These are phyloP conservation scores for Drosophila malerkotliana DNA, from an alignment of 1,140 invertebrate species.

Conservation along the genomic window DNA sequence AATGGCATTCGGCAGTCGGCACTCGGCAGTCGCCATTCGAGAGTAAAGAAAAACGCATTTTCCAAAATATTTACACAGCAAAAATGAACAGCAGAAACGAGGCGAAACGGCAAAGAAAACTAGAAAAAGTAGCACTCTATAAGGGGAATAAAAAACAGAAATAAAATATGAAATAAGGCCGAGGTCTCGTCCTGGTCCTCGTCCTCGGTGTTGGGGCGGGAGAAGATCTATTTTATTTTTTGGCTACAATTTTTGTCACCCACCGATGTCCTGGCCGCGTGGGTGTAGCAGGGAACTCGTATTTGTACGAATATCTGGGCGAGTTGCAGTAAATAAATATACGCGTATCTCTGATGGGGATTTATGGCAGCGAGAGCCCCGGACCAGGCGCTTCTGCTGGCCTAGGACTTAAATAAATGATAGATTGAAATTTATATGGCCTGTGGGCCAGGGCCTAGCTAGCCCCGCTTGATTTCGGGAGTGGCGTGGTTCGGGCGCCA, in stretches of 20 bases:
- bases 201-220: background rate
- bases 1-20: background rate
- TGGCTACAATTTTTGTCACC: constrained; percentile 76
- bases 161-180: constrained; percentile 51
- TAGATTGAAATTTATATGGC: constrained; percentile 81
- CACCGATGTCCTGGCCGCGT: constrained; percentile 39
- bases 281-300: constrained; percentile 10
- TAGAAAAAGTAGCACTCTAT: constrained; percentile 22
- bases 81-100: constrained; percentile 35
- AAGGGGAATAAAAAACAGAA: constrained; percentile 11
- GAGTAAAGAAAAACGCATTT: constrained; percentile 75
- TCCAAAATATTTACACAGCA: constrained; percentile 68
- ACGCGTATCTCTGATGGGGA: constrained; percentile 80
- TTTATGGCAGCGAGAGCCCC: constrained; percentile 68
- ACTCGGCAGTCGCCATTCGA: background rate
- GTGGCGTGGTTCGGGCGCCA: constrained; percentile 9
- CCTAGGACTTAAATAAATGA: constrained; percentile 82
- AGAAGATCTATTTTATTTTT: constrained; percentile 73
- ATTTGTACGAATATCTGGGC: constrained; percentile 50
- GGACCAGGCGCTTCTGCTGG: constrained; percentile 43
- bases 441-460: constrained; percentile 25
- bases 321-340: constrained; percentile 81
- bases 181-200: background rate
- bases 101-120: constrained; percentile 11
- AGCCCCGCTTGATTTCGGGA: too few species aligned